Conservation (phyloP, 2,113 vertebrate species). For the Bungarus multicinctus region DNA sequence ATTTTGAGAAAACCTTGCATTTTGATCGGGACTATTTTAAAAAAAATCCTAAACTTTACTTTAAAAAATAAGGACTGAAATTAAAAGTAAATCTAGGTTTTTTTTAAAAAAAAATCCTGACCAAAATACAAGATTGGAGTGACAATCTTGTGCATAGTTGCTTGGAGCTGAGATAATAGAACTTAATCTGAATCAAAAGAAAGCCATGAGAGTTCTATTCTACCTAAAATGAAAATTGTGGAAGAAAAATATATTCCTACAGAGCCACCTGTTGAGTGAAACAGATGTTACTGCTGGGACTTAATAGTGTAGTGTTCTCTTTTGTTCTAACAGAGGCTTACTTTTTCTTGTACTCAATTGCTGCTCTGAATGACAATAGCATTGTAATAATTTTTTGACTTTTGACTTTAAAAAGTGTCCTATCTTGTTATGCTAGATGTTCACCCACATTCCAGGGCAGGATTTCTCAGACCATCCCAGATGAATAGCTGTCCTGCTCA, state of each 20-base stretch:
- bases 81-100: background rate
- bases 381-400: background rate
- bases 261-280: conserved; percentile 8
- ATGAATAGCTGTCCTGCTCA: background rate
- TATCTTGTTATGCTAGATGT: background rate
- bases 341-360: background rate
- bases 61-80: background rate
- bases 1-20: background rate
- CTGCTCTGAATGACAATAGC: background rate
- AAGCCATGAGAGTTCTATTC: background rate
- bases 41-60: background rate
- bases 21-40: background rate
- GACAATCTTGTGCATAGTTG: background rate
- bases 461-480: background rate
- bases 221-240: background rate
- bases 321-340: background rate
- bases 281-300: background rate
- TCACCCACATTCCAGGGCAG: background rate
- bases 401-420: background rate
- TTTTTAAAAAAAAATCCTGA: background rate
- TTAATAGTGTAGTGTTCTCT: background rate
- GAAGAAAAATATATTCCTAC: background rate
- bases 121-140: background rate
- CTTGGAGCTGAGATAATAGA: background rate
- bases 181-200: background rate